A percentile compares a stretch with the other conserved stretches of the same genome.
Evolutionary conservation across 2,113 vertebrate genomes (phyloP).

Genomic region (Naja naja): DNA sequence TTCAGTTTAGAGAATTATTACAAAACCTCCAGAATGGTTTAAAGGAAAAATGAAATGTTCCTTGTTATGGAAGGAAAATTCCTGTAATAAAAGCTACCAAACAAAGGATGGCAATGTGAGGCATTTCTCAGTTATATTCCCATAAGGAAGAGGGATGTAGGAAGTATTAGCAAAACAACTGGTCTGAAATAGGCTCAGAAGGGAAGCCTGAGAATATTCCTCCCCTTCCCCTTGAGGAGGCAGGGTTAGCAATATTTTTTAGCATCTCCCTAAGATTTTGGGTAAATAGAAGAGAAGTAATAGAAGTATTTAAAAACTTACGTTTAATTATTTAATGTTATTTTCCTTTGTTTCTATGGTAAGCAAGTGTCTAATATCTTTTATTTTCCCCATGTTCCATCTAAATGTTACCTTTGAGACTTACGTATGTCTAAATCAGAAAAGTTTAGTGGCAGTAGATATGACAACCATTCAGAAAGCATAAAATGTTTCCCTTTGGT

Average conservation of each 20-base stretch:
- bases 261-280: not conserved
- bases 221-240: not conserved
- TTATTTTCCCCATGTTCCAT: not conserved
- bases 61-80: not conserved
- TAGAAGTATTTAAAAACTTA: not conserved
- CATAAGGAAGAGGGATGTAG: not conserved
- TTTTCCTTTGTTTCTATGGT: not conserved
- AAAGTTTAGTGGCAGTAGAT: not conserved
- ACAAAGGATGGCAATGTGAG: not conserved
- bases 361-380: not conserved
- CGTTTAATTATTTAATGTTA: not conserved
- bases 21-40: not conserved
- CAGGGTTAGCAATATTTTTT: not conserved
- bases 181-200: not conserved
- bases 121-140: not conserved
- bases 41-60: not conserved
- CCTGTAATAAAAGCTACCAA: not conserved
- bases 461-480: not conserved
- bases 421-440: not conserved
- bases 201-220: not conserved
- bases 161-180: not conserved
- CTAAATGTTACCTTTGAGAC: not conserved
- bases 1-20: not conserved
- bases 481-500: not conserved
- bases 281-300: not conserved